A percentile compares a stretch with the other conserved stretches of the same genome.
Evolutionary conservation across 2,888 invertebrate genomes (phyloP).

Genomic region (Lasioglossum figueresi): DNA sequence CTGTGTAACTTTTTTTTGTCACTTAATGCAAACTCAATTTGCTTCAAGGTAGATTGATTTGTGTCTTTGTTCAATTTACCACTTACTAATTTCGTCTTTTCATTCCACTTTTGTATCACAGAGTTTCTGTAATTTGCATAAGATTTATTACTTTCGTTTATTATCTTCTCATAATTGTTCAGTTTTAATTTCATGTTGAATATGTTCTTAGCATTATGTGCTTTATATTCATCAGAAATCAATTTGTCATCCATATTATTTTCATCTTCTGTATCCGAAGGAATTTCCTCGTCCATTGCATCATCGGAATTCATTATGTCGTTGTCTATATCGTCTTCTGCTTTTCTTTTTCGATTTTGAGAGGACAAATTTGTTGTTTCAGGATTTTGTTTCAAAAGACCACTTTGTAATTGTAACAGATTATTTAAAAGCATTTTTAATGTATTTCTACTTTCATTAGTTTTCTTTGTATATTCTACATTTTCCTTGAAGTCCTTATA

Average conservation of each 20-base stretch:
- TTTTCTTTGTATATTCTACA: slow-evolving; percentile 85
- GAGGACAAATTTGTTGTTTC: slow-evolving; percentile 87
- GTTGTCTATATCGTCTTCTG: slow-evolving; percentile 75
- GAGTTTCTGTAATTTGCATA: slow-evolving; percentile 90
- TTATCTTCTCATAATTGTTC: slow-evolving; percentile 86
- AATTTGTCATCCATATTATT: slow-evolving; percentile 85
- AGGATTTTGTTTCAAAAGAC: slow-evolving; percentile 87
- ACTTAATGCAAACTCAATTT: slow-evolving; percentile 93
- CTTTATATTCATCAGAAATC: slow-evolving; percentile 83
- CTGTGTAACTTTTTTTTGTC: slow-evolving; percentile 91
- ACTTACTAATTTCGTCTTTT: slow-evolving; percentile 92
- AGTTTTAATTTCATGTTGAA: slow-evolving; percentile 86
- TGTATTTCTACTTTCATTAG: slow-evolving; percentile 85
- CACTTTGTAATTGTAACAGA: slow-evolving; percentile 86
- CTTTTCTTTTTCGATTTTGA: slow-evolving; percentile 74
- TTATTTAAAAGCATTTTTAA: slow-evolving; percentile 88
- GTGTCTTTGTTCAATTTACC: slow-evolving; percentile 87
- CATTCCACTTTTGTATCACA: slow-evolving; percentile 97
- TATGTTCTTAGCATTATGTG: slow-evolving; percentile 55
- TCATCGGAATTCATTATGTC: slow-evolving; percentile 83
- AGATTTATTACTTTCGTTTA: slow-evolving; percentile 86
- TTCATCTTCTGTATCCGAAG: slow-evolving; percentile 86
- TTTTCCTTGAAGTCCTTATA: slow-evolving; percentile 85
- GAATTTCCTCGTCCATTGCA: slow-evolving; percentile 86
- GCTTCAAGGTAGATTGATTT: slow-evolving; percentile 88